Conservation (phyloP, 2,888 invertebrate genomes). For the Ptychoptera contaminata region DNA sequence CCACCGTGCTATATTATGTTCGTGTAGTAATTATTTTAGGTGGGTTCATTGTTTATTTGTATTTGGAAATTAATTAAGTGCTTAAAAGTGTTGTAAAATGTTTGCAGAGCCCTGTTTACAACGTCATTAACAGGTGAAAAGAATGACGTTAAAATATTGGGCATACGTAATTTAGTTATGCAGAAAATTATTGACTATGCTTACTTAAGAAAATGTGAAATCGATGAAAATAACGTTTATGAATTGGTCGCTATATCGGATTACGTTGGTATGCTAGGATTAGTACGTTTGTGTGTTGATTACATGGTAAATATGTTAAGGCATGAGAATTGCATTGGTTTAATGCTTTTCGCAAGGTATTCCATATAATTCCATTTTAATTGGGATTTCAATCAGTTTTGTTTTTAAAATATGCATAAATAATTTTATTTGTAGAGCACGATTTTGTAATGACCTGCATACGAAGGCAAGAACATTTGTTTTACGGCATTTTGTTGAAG, state of each 20-base stretch:
- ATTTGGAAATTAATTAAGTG: background rate
- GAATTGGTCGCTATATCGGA: slow-evolving; percentile 72
- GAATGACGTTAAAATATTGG: slow-evolving; percentile 56
- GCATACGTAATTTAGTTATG: slow-evolving; percentile 62
- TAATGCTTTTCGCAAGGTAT: slow-evolving; percentile 66
- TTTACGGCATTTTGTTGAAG: slow-evolving; percentile 59
- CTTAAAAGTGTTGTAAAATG: background rate
- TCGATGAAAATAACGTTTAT: slow-evolving; percentile 65
- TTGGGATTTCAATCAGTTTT: background rate
- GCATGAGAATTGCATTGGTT: slow-evolving; percentile 68
- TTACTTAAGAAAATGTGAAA: slow-evolving; percentile 61
- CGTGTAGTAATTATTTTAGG: slow-evolving; percentile 85
- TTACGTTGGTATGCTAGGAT: slow-evolving; percentile 70
- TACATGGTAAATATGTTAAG: slow-evolving; percentile 52
- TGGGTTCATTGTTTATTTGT: slow-evolving; percentile 28
- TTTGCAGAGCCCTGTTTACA: slow-evolving; percentile 60
- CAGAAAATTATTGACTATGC: slow-evolving; percentile 67
- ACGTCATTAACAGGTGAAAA: slow-evolving; percentile 56
- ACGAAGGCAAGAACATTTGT: slow-evolving; percentile 51
- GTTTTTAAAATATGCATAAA: background rate
- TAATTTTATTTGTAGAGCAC: slow-evolving; percentile 31
- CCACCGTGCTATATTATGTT: slow-evolving; percentile 71
- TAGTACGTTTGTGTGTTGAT: slow-evolving; percentile 65
- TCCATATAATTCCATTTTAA: slow-evolving; percentile 1
- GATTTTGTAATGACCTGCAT: slow-evolving; percentile 57